phyloP scores from a whole-genome alignment of 2,888 invertebrate genomes.

The Mycogona germanica region DNA sequence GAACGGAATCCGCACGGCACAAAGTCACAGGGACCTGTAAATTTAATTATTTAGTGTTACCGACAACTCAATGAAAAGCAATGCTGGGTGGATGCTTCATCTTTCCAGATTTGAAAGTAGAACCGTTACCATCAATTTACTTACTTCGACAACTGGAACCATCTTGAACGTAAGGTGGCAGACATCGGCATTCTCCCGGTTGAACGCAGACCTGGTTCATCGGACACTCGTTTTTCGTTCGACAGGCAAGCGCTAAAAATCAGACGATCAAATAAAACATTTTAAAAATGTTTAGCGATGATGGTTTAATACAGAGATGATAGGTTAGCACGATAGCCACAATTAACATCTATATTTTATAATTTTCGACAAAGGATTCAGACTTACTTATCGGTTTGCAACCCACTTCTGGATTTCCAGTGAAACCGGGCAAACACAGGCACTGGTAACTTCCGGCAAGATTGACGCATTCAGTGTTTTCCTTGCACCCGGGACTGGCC shows the following conservation, averaged over 20 bases:
- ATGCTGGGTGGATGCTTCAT: too few species aligned
- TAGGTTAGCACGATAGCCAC: background rate
- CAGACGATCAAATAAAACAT: background rate
- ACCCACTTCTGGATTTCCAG: slow-evolving; percentile 22
- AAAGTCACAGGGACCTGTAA: slow-evolving; percentile 64
- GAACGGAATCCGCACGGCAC: slow-evolving; percentile 82
- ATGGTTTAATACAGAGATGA: background rate
- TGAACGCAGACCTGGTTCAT: slow-evolving; percentile 81
- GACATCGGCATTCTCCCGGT: slow-evolving; percentile 82
- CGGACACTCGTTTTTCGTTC: slow-evolving; percentile 49
- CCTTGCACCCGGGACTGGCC: slow-evolving; percentile 62
- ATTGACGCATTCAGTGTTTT: slow-evolving; percentile 76
- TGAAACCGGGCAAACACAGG: slow-evolving; percentile 19
- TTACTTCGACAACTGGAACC: slow-evolving; percentile 73
- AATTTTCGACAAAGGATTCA: background rate
- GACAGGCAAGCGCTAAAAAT: slow-evolving; percentile 14
- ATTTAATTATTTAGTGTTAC: background rate
- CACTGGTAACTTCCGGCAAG: slow-evolving; percentile 47
- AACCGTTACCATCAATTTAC: slow-evolving; percentile 24
- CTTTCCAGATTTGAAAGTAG: background rate
- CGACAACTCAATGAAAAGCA: too few species aligned
- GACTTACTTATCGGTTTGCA: slow-evolving; percentile 21
- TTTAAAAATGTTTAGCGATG: background rate
- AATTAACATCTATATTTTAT: background rate
- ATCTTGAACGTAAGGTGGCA: slow-evolving; percentile 71